Evolutionary conservation across 2,797 vertebrate species (phyloP).

Genomic region (Artibeus jamaicensis): DNA sequence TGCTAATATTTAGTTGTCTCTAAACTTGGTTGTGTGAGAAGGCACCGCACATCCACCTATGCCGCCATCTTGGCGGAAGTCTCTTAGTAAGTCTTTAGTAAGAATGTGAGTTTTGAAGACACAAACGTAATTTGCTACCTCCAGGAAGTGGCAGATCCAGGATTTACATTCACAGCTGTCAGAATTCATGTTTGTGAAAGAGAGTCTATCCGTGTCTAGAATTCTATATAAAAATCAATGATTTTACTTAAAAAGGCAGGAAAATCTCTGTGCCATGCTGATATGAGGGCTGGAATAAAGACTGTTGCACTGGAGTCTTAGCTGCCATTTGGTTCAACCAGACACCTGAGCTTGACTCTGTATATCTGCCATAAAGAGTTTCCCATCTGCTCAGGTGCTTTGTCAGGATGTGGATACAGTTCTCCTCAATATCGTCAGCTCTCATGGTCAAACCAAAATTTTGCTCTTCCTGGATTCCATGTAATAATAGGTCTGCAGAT

Average conservation of each 20-base stretch:
- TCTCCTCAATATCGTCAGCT: background rate
- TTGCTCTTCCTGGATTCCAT: background rate
- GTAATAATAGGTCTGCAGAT: background rate
- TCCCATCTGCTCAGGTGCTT: background rate
- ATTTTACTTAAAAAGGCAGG: conserved; percentile 39
- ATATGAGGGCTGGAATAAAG: background rate
- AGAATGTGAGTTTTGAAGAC: background rate
- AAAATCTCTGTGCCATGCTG: background rate
- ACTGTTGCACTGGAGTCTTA: background rate
- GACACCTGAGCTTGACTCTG: background rate
- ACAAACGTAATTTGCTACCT: background rate
- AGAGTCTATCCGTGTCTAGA: background rate
- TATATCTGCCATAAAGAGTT: background rate
- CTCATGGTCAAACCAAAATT: background rate
- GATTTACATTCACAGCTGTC: background rate
- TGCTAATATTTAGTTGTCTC: too few species aligned
- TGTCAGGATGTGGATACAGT: background rate
- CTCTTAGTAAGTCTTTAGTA: conserved; percentile 32
- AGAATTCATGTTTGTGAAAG: background rate
- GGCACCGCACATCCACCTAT: too few species aligned
- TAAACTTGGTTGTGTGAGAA: too few species aligned
- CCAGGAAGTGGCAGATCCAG: background rate
- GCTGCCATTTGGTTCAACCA: background rate
- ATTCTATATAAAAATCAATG: conserved; percentile 29
- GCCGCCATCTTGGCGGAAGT: too few species aligned